Evolutionary conservation across 1,140 invertebrate genomes (phyloP).

Genomic region (Antheraea pernyi): DNA sequence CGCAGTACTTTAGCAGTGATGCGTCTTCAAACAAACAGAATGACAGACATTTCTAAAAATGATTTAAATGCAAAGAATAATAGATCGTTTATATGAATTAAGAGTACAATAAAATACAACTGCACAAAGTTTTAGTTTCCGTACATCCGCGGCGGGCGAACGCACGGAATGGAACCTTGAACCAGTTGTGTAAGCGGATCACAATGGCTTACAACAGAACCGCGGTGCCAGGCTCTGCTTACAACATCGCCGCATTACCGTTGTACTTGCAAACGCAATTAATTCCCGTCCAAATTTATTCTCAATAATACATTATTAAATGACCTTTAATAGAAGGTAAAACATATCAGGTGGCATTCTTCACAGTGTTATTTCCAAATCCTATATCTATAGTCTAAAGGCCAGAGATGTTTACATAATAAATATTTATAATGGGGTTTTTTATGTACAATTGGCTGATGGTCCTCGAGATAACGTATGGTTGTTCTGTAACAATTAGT

Average conservation of each 20-base stretch:
- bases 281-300: constrained; percentile 9
- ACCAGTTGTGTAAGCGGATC: constrained; percentile 72
- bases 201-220: constrained; percentile 72
- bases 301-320: not conserved
- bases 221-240: constrained; percentile 61
- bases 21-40: too few species aligned
- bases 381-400: not conserved
- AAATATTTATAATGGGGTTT: not conserved
- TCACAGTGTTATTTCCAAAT: not conserved
- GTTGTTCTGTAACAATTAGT: constrained; percentile 7
- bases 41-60: too few species aligned
- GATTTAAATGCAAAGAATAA: too few species aligned
- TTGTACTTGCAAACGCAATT: constrained; percentile 21
- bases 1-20: too few species aligned
- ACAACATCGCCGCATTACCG: constrained; percentile 40
- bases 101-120: constrained; percentile 4
- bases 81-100: not conserved
- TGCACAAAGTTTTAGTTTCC: constrained; percentile 50
- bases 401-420: not conserved
- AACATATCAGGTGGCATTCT: not conserved
- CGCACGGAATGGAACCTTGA: constrained; percentile 72
- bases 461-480: not conserved
- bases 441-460: constrained; percentile 1
- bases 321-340: not conserved
- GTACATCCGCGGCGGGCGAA: constrained; percentile 68